These are phyloP conservation scores for Cecropterus lyciades DNA, from an alignment of 1,140 invertebrate species.

Conservation along the genomic window DNA sequence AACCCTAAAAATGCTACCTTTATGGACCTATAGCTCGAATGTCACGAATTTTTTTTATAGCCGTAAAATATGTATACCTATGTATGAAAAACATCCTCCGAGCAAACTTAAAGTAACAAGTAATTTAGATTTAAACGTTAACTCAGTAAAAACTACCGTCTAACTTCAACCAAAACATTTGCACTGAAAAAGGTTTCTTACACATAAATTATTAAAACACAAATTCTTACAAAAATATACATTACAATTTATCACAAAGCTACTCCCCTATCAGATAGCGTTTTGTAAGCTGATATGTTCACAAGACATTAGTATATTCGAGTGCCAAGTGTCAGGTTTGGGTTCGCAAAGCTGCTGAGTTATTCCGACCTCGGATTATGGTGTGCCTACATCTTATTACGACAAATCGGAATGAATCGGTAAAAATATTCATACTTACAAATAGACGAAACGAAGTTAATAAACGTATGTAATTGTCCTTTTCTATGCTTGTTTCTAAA, in stretches of 20 bases:
- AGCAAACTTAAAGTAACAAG: no score
- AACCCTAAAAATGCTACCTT: no score
- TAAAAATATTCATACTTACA: no score
- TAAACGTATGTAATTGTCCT: no score
- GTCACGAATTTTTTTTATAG: no score
- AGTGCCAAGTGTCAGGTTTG: conserved; percentile 10
- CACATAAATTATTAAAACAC: neutral
- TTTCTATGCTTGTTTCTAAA: no score
- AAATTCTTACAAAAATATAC: conserved; percentile 2
- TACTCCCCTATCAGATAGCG: conserved; percentile 1
- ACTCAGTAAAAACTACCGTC: no score
- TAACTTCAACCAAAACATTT: neutral
- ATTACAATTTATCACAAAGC: neutral
- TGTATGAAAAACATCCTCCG: no score
- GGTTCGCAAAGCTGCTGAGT: conserved; percentile 11
- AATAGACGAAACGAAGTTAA: no score
- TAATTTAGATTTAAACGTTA: no score
- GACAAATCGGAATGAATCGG: neutral
- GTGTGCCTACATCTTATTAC: neutral
- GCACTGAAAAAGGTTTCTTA: neutral
- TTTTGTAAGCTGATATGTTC: conserved; percentile 5
- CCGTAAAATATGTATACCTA: no score
- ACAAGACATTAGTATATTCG: conserved; percentile 22
- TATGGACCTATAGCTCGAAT: no score
- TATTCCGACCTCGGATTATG: conserved; percentile 5